Base-by-base conservation (phyloP, 2,797 vertebrate genomes). In the Manis pentadactyla region DNA sequence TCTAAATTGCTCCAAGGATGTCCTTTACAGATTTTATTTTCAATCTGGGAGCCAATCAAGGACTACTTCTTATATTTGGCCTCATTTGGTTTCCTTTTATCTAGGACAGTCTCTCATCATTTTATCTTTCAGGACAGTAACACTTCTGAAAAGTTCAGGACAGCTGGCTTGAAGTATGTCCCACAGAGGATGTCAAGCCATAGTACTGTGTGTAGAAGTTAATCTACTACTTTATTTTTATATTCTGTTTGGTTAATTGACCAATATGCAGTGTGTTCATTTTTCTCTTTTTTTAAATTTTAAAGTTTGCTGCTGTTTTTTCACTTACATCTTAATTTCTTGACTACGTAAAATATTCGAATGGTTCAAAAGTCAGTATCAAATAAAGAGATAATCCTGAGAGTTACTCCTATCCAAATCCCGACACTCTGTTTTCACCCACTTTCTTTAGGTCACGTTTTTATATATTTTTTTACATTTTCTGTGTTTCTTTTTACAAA, bases 241-340 rank as follows among this genome's bases (percentile, higher is more conserved):
- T 71, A 42, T 77, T 78, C n/a, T 73, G 7, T 74, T 14, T 87
- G 59, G 27, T 92, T 85, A 94, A 73, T n/a, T 85, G 81, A 79
- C 8, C 17, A 92, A 89, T 66, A 83, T 25, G 39, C 4, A 55
- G 9, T 69, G 9, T 74, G 2, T 81, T 92, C 25, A 78, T 78
- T 78, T 87, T 86, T 77, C 87, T 73, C 49, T 86, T 93, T 89
- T 59, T 92, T 89, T 64, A 90, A 84, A 87, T 75, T 90, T 95
- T 92, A 77, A 87, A 31, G 46, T 37, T 93, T 93, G 37, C 39
- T 37, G 57, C 59, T 89, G 89, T 88, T 89, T 84, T 78, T 90
- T 71, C 89, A 37, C 69, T 39, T 84, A 61, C 39, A 87, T 66
- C 90, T 93, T 49, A 89, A 75, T 64, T 51, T 77, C 19, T 82